Evolutionary conservation across 2,888 invertebrate genomes (phyloP).

Genomic region (Stenurella melanura): DNA sequence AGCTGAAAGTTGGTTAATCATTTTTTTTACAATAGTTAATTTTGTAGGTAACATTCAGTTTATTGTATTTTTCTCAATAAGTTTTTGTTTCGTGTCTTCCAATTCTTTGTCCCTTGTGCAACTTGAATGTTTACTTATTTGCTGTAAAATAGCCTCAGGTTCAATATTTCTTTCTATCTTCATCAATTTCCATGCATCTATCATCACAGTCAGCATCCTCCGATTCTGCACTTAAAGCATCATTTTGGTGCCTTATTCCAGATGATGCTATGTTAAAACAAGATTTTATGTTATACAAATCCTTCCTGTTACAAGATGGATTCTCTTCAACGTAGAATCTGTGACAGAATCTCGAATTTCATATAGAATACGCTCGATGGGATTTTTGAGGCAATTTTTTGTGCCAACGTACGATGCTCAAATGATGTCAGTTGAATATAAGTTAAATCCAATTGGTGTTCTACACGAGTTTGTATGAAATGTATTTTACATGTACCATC

Average conservation of each 20-base stretch:
- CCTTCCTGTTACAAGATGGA: background rate
- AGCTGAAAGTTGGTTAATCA: too few relatives aligned
- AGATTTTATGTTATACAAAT: background rate
- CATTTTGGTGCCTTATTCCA: background rate
- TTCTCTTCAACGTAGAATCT: background rate
- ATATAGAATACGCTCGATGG: background rate
- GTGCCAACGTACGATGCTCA: background rate
- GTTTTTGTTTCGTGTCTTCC: too few relatives aligned
- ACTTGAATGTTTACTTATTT: too few relatives aligned
- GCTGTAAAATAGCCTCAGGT: too few relatives aligned
- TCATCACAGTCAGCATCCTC: background rate
- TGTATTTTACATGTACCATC: too few relatives aligned
- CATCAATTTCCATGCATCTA: too few relatives aligned
- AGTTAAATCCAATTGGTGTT: background rate
- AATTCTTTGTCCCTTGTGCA: too few relatives aligned
- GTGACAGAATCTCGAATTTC: background rate
- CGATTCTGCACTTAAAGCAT: background rate
- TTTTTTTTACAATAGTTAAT: too few relatives aligned
- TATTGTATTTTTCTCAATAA: too few relatives aligned
- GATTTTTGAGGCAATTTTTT: background rate
- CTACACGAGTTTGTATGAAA: too few relatives aligned
- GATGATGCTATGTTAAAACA: background rate
- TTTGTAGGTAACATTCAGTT: too few relatives aligned
- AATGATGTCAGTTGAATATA: background rate
- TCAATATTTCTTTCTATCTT: too few relatives aligned